phyloP scores from a whole-genome alignment of 2,113 vertebrate species.

The Hippocampus mohnikei region DNA sequence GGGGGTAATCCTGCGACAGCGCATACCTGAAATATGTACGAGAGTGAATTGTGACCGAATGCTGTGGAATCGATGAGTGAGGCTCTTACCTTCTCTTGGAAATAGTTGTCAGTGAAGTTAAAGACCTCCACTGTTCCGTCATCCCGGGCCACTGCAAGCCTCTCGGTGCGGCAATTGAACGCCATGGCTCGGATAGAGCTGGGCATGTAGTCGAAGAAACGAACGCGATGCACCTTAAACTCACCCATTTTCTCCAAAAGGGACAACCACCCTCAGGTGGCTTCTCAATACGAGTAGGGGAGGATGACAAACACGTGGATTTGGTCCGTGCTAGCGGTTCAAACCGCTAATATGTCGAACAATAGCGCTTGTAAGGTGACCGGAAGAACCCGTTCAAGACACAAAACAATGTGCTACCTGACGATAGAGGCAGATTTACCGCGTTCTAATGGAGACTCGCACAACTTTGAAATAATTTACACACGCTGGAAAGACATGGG shows the following conservation, averaged over 20 bases:
- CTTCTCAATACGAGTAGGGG: no score
- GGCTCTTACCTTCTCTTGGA: constrained; percentile 85
- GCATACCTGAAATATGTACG: neutral
- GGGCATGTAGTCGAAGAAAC: constrained; percentile 90
- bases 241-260: constrained; percentile 78
- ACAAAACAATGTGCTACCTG: neutral
- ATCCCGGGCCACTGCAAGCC: constrained; percentile 79
- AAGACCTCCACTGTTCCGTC: constrained; percentile 86
- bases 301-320: neutral
- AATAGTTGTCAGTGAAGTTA: constrained; percentile 81
- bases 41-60: neutral
- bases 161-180: constrained; percentile 60
- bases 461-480: neutral
- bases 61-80: neutral
- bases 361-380: neutral
- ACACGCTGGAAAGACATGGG: constrained; percentile 40
- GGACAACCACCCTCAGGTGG: neutral
- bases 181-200: constrained; percentile 79
- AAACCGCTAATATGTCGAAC: neutral
- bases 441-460: no score
- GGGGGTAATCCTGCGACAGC: no score
- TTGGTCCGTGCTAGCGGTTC: neutral
- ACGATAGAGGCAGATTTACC: neutral
- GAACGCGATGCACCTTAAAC: constrained; percentile 87
- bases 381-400: neutral